Base-by-base conservation (phyloP, 2,888 invertebrate genomes). In the Heliconius ismenius region DNA sequence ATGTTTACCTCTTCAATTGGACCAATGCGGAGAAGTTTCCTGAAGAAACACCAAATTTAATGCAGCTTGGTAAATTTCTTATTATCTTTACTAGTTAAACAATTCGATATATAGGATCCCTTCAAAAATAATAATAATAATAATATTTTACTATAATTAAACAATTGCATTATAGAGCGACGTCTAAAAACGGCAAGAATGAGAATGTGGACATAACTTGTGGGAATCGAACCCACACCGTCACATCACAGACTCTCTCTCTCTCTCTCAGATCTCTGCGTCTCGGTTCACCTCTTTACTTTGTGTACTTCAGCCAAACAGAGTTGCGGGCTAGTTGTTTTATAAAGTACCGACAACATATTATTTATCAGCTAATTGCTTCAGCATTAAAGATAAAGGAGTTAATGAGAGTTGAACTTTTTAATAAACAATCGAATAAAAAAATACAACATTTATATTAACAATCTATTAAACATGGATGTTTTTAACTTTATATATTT, bases 1-100 rank as follows among this genome's bases (percentile, higher is more conserved):
- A 97, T 82, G 93, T 97, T 77, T 96, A 96, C 85, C 93, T 97
- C 81, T 97, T 95, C 89, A 97, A 97, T 88, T 97, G 97, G 97
- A 97, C 97, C 7, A 97, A 97, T 89, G 95, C 97, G 0, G 95
- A 96, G 21, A 95, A 95, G 73, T 95, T 96, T 58, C 94, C 95
- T 4, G 95, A 95, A 28, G 92, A 92, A 75, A 92, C 90, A n/a
- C 93, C 93, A 0, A 82, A 85, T 28, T 81, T 94, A 69, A 86
- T 85, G 43, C 85, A 94, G 81, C 77, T 92, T 28, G 93, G 93
- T 93, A 80, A 89, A 87, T 76, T 3, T 32, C 1, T 1, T 18
- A 49, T 62, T 6, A 15, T 62, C 62, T 49, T 54, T 43, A 3
- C 13, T 72, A 13, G 54, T 2, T 43, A 43, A 43, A 43, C 13